Evolutionary conservation across 2,797 vertebrate genomes (phyloP).

Genomic region (Calcarius lapponicus): DNA sequence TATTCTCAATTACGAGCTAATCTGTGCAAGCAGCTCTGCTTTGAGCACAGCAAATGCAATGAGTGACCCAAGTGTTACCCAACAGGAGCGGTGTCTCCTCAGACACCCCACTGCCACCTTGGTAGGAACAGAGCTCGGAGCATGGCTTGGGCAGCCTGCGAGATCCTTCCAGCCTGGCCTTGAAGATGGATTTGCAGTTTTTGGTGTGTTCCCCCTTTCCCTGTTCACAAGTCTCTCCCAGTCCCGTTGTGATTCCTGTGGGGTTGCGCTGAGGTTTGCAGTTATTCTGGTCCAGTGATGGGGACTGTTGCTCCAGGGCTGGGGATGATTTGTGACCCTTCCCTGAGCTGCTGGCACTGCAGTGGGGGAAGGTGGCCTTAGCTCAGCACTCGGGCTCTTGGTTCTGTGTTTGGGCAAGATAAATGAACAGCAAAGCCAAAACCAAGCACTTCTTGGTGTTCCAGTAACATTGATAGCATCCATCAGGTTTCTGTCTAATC

Average conservation of each 20-base stretch:
- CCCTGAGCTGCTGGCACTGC: neutral
- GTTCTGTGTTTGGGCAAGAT: no score
- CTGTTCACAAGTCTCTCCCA: no score
- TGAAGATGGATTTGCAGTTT: accelerated
- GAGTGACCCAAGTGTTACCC: neutral
- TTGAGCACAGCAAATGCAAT: neutral
- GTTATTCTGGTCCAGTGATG: accelerated
- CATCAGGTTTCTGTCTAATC: neutral
- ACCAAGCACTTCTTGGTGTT: neutral
- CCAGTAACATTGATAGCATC: accelerated
- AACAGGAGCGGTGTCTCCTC: neutral
- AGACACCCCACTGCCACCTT: neutral
- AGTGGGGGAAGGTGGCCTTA: neutral
- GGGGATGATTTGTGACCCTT: neutral
- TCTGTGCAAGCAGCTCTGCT: neutral
- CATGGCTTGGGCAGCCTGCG: neutral
- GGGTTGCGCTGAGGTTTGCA: neutral
- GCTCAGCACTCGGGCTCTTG: neutral
- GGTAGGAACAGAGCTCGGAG: neutral
- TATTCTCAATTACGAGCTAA: neutral
- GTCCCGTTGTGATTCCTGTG: accelerated
- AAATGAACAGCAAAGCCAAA: neutral
- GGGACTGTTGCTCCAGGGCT: neutral
- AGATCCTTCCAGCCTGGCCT: neutral
- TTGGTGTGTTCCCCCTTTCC: neutral